A percentile compares a stretch with the other conserved stretches of the same genome.
These are phyloP conservation scores for Oryctes rhinoceros DNA, from an alignment of 1,140 invertebrate species.

Conservation along the genomic window DNA sequence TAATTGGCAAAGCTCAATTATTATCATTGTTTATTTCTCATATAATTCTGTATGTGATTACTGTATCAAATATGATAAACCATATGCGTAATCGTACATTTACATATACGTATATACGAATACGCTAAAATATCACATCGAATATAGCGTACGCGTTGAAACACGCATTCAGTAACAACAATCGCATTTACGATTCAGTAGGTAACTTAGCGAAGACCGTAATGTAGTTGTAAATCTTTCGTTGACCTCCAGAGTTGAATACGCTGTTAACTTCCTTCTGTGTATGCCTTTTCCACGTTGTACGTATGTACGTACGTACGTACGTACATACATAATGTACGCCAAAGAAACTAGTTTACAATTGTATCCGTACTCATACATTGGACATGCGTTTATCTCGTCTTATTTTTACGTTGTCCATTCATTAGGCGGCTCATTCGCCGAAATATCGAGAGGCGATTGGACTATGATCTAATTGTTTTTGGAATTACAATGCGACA, in stretches of 20 bases:
- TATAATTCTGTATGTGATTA: no score
- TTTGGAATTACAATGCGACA: not conserved
- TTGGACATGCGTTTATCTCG: not conserved
- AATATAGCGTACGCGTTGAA: no score
- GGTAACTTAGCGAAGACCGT: not conserved
- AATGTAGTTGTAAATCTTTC: conserved; percentile 30
- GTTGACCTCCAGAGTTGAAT: conserved; percentile 24
- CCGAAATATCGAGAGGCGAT: not conserved
- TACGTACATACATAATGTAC: not conserved
- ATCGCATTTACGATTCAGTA: conserved; percentile 19
- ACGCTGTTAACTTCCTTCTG: not conserved
- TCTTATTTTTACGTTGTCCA: not conserved
- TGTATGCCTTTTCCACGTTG: not conserved
- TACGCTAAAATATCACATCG: no score
- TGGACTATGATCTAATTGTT: not conserved
- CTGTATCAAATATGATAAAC: no score
- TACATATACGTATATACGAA: no score
- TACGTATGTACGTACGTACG: not conserved
- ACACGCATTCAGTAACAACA: not conserved
- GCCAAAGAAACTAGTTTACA: conserved; percentile 7
- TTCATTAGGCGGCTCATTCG: not conserved
- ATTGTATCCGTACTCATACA: not conserved
- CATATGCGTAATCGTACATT: no score
- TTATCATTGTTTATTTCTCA: no score
- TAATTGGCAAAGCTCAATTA: no score